Evolutionary conservation across 2,888 invertebrate species (phyloP), one percentile per base, ranked within the genome.

Genomic region (Carcina quercana): DNA sequence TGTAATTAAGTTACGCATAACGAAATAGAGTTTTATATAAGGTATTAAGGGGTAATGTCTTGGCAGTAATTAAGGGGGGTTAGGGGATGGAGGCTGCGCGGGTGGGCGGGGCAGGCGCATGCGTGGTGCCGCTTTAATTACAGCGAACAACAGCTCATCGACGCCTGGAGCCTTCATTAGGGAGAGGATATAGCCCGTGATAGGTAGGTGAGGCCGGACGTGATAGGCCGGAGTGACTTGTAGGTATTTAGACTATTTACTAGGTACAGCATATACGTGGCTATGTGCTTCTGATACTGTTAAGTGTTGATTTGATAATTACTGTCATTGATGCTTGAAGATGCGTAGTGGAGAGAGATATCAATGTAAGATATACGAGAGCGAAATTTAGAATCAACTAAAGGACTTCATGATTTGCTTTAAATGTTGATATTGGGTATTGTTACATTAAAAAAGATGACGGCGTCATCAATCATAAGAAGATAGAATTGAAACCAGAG

Each of bases 101-200:
- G 62, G 50, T 68, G 80, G 83, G 83, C 83, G 83, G 72, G 80
- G 71, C 52, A n/a, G 52, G 67, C 82, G 82, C 82, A 78, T 78
- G 82, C 82, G 82, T 61, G 50, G 40, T 65, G 36, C 28, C 41
- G 55, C n/a, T 62, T 78, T 82, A 82, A 83, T 83, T 83, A 82
- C 70, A 50, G 55, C 43, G 65, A 69, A 72, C 69, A 71, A 72
- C 59, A 54, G 59, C 64, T 78, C 78, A 80, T 80, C 72, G 78
- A 66, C 78, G 75, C 79, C 75, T 78, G 45, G 51, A 49, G 59
- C 44, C 38, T 68, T 79, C 73, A 80, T 79, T 79, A 80, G 67
- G 66, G 63, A 35, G 48, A 49, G 44, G 45, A 51, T 50, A 47
- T 36, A 44, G 44, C 37, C 42, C 37, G 39, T 45, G 46, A 47